Conservation (phyloP, 2,797 vertebrate genomes). For the Gephyroberyx darwinii region DNA sequence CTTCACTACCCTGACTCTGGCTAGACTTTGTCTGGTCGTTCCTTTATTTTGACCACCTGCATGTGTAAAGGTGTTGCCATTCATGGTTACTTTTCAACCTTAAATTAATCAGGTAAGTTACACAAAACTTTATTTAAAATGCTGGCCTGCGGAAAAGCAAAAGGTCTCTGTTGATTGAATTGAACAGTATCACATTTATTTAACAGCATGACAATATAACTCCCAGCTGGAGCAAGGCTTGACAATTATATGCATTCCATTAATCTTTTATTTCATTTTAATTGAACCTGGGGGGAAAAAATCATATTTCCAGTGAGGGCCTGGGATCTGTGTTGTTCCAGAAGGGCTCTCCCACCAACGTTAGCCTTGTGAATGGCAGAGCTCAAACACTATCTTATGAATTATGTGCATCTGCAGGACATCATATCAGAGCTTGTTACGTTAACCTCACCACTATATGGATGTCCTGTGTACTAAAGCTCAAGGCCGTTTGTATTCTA, state of each 20-base stretch:
- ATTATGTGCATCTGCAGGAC: not conserved
- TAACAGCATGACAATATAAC: not conserved
- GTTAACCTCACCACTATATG: not conserved
- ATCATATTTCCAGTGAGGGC: not conserved
- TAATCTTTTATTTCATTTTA: not conserved
- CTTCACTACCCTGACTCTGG: not conserved
- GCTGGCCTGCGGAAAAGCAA: too few species aligned
- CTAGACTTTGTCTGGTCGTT: not conserved
- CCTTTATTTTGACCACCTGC: not conserved
- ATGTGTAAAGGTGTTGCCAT: conserved; percentile 6
- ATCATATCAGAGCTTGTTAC: not conserved
- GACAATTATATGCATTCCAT: not conserved
- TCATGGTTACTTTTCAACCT: not conserved
- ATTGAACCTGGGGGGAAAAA: not conserved
- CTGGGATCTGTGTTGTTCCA: not conserved
- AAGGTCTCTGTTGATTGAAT: not conserved
- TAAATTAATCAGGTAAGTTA: not conserved
- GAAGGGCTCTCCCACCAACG: not conserved
- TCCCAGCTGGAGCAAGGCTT: not conserved
- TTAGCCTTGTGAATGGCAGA: not conserved
- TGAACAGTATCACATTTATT: not conserved
- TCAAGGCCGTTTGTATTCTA: not conserved
- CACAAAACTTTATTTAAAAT: not conserved
- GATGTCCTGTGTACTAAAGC: not conserved
- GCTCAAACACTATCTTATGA: not conserved